Percentiles rank a stretch among this genome's conserved stretches.
These are phyloP conservation scores for Phymorhynchus buccinoides DNA, from an alignment of 1,140 invertebrate species.

Conservation along the genomic window DNA sequence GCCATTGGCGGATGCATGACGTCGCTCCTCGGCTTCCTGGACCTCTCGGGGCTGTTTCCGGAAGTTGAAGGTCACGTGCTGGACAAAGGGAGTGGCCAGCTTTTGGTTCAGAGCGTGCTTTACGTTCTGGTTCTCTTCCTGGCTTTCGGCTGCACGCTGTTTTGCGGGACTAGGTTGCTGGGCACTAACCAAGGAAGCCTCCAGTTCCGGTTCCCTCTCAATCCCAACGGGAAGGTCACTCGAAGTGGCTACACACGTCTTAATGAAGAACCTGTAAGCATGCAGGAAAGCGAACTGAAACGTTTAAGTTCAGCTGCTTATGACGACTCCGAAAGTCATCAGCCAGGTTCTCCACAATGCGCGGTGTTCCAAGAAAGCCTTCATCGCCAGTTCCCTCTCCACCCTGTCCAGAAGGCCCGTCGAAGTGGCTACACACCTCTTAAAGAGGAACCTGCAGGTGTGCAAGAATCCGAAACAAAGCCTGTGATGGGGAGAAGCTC, in stretches of 20 bases:
- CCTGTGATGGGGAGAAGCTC: neutral
- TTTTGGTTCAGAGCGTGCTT: neutral
- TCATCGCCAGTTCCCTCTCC: neutral
- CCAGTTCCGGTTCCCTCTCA: too few relatives aligned
- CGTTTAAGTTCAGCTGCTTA: too few relatives aligned
- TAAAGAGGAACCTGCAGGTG: neutral
- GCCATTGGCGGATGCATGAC: neutral
- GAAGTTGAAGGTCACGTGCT: neutral
- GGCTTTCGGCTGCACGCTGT: neutral
- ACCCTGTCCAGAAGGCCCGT: neutral
- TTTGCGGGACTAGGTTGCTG: neutral
- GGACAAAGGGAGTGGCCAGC: neutral
- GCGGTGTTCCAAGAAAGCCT: too few relatives aligned
- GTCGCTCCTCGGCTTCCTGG: neutral
- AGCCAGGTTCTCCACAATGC: too few relatives aligned
- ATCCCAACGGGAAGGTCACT: too few relatives aligned
- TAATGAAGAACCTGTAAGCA: too few relatives aligned
- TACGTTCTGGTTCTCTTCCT: neutral
- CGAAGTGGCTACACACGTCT: too few relatives aligned
- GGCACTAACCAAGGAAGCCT: too few relatives aligned
- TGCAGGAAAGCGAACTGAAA: too few relatives aligned
- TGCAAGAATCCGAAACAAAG: neutral
- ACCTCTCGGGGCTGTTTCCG: neutral
- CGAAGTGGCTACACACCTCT: neutral
- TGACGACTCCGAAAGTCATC: too few relatives aligned